A percentile compares a stretch with the other conserved stretches of the same genome.
Conservation (phyloP, 2,113 vertebrate genomes). For the Progne subis region DNA sequence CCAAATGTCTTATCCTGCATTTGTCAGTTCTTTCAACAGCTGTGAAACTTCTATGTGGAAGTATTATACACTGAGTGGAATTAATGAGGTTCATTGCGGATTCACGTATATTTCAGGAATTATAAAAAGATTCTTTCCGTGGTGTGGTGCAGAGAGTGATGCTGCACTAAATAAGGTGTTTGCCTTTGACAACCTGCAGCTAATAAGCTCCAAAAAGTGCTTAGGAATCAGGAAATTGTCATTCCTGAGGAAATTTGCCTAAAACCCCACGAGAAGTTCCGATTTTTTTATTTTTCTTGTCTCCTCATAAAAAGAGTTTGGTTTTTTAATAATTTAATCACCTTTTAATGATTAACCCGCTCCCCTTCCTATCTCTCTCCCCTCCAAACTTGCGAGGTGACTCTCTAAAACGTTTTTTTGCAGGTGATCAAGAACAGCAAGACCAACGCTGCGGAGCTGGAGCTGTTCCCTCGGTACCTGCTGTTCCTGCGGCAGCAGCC, state of each 20-base stretch:
- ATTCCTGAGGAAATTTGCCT: not conserved
- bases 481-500: conserved; percentile 97
- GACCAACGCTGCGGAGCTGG: conserved; percentile 83
- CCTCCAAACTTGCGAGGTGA: not conserved
- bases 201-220: not conserved
- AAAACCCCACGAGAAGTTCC: not conserved
- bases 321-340: not conserved
- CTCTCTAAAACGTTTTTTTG: not conserved
- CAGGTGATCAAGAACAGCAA: conserved; percentile 92
- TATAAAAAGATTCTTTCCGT: not conserved
- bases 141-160: not conserved
- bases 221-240: not conserved
- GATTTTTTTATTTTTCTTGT: not conserved
- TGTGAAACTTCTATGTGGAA: not conserved
- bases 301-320: not conserved
- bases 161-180: not conserved
- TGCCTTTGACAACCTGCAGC: not conserved
- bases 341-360: fast-evolving
- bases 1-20: not conserved
- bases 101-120: not conserved
- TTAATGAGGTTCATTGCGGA: not conserved
- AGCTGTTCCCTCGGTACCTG: conserved; percentile 93
- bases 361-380: not conserved
- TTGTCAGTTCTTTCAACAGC: not conserved
- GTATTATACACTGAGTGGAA: not conserved